A percentile compares a stretch with the other conserved stretches of the same genome.
Evolutionary conservation across 2,888 invertebrate genomes (phyloP).

Genomic region (Cephalotes varians): DNA sequence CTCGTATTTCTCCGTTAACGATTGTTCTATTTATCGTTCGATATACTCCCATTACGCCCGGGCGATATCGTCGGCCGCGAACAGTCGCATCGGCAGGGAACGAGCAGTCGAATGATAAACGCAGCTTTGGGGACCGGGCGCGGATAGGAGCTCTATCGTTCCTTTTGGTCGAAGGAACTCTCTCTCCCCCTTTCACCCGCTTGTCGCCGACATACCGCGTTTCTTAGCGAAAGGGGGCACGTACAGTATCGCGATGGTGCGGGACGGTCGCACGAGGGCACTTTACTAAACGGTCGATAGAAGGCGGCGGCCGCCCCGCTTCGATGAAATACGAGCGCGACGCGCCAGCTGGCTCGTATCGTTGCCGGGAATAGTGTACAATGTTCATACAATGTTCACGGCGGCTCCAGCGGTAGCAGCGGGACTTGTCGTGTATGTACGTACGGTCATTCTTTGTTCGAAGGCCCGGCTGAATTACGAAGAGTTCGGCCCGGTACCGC

Average conservation of each 20-base stretch:
- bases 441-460: slow-evolving; percentile 38
- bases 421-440: slow-evolving; percentile 40
- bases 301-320: slow-evolving; percentile 51
- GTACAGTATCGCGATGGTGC: slow-evolving; percentile 45
- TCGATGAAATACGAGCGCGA: slow-evolving; percentile 59
- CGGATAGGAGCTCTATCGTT: slow-evolving; percentile 17
- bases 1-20: slow-evolving; percentile 36
- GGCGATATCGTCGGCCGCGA: slow-evolving; percentile 11
- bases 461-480: slow-evolving; percentile 31
- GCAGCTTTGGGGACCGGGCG: slow-evolving; percentile 31
- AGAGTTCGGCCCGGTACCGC: neutral
- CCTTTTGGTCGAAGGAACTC: slow-evolving; percentile 23
- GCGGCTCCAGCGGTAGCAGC: slow-evolving; percentile 2
- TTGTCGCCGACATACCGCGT: slow-evolving; percentile 23
- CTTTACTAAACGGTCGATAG: slow-evolving; percentile 61
- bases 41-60: slow-evolving; percentile 17
- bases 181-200: neutral
- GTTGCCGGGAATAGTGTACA: slow-evolving; percentile 42
- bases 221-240: slow-evolving; percentile 46
- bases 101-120: slow-evolving; percentile 43
- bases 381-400: slow-evolving; percentile 45
- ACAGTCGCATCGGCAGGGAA: slow-evolving; percentile 23
- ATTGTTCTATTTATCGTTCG: slow-evolving; percentile 33
- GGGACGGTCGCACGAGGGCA: slow-evolving; percentile 53
- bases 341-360: slow-evolving; percentile 60